These are phyloP conservation scores for Panurus biarmicus DNA, from an alignment of 2,113 vertebrate species.

Conservation along the genomic window DNA sequence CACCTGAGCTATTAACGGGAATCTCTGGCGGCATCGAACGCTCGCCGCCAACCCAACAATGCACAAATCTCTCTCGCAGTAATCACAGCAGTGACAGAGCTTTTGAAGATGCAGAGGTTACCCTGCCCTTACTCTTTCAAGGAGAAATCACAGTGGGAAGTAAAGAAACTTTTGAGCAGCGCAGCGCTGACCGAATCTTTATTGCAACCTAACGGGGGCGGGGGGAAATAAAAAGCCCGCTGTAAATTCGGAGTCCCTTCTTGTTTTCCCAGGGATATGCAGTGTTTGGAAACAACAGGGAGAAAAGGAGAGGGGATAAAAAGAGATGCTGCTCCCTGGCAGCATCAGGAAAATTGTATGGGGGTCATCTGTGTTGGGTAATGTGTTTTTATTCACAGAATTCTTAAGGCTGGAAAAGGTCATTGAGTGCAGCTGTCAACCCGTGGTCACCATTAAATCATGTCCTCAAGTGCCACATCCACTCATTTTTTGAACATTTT, in stretches of 20 bases:
- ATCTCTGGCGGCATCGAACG: constrained; percentile 2
- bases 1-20: constrained; percentile 25
- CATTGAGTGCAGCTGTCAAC: not conserved
- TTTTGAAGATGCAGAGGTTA: constrained; percentile 44
- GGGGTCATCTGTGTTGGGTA: not conserved
- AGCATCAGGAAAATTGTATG: not conserved
- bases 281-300: not conserved
- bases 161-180: constrained; percentile 35
- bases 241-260: not conserved
- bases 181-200: not conserved
- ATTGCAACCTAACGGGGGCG: not conserved
- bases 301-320: rapidly evolving
- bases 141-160: constrained; percentile 34
- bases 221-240: not conserved
- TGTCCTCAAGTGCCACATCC: not conserved
- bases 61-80: constrained; percentile 11
- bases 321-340: not conserved
- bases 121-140: constrained; percentile 22
- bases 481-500: not conserved
- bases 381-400: not conserved
- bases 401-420: not conserved
- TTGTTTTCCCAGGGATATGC: not conserved
- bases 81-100: constrained; percentile 33
- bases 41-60: constrained; percentile 19
- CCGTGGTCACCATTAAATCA: not conserved